Conservation (phyloP, 1,140 invertebrate genomes). For the Drosophila willistoni region DNA sequence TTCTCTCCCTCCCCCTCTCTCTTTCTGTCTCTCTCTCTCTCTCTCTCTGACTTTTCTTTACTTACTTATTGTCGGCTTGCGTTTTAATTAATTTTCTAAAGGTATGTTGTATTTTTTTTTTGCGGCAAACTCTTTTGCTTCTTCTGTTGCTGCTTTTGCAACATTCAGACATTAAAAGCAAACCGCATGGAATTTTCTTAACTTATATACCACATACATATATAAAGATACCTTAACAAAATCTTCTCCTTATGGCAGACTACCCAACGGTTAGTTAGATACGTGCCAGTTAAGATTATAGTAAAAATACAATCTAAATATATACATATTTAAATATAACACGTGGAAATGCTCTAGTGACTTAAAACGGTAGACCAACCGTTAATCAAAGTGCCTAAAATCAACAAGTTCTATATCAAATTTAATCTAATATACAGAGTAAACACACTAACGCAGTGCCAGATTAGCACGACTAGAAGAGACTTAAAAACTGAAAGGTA, state of each 20-base stretch:
- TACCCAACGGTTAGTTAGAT: slow-evolving; percentile 29
- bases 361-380: not conserved
- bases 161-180: slow-evolving; percentile 36
- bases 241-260: not conserved
- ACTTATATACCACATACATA: not conserved
- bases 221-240: not conserved
- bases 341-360: slow-evolving; percentile 5
- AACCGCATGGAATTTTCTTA: slow-evolving; percentile 39
- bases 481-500: too few relatives aligned
- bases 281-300: slow-evolving; percentile 41
- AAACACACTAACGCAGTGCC: too few relatives aligned
- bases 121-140: slow-evolving; percentile 4
- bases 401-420: too few relatives aligned
- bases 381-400: not conserved
- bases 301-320: slow-evolving; percentile 6
- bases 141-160: slow-evolving; percentile 44
- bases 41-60: slow-evolving; percentile 21
- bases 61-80: slow-evolving; percentile 36
- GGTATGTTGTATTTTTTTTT: slow-evolving; percentile 52
- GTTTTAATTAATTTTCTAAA: slow-evolving; percentile 73
- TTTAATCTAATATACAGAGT: too few relatives aligned
- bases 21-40: too few relatives aligned
- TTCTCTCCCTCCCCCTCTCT: too few relatives aligned
- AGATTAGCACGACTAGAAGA: too few relatives aligned
- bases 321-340: slow-evolving; percentile 1